Percentiles rank a stretch among this genome's conserved stretches.
Conservation (phyloP, 37 sponge, comb jelly and placozoan species). For the Spongia lamella region DNA sequence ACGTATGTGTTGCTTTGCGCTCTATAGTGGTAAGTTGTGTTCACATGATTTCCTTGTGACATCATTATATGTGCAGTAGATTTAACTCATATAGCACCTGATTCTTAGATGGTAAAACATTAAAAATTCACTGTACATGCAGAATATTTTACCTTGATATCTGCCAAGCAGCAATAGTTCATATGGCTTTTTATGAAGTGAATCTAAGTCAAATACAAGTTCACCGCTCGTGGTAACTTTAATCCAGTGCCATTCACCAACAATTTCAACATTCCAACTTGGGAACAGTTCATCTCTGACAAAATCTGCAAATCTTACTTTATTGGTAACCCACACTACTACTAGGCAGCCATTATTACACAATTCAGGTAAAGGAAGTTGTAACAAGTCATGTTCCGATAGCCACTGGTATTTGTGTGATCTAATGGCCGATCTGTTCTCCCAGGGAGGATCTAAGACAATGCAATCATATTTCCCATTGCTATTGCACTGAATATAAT, state of each 20-base stretch:
- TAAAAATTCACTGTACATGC: no score
- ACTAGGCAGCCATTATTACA: slow-evolving; percentile 39
- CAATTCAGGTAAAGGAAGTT: slow-evolving; percentile 39
- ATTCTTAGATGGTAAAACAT: no score
- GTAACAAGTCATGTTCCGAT: slow-evolving; percentile 6
- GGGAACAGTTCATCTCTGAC: slow-evolving; percentile 47
- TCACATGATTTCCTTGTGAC: no score
- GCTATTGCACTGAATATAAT: not conserved
- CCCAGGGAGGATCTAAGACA: slow-evolving; percentile 84
- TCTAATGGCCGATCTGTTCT: slow-evolving; percentile 66
- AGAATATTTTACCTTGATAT: not conserved
- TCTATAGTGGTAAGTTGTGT: no score
- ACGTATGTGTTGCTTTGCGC: no score
- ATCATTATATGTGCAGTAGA: no score
- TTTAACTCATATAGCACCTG: no score
- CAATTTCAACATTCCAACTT: slow-evolving; percentile 40
- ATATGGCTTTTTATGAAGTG: slow-evolving; percentile 76
- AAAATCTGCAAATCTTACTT: slow-evolving; percentile 21
- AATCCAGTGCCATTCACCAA: slow-evolving; percentile 81
- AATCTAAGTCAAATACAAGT: slow-evolving; percentile 62
- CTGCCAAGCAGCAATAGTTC: slow-evolving; percentile 63
- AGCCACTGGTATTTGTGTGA: slow-evolving; percentile 48
- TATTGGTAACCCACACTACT: slow-evolving; percentile 79
- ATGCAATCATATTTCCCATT: slow-evolving; percentile 30
- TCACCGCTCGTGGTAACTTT: slow-evolving; percentile 76